A percentile compares a stretch with the other conserved stretches of the same genome.
These are phyloP conservation scores for Eulithis testata DNA, from an alignment of 2,888 invertebrate species.

Conservation along the genomic window DNA sequence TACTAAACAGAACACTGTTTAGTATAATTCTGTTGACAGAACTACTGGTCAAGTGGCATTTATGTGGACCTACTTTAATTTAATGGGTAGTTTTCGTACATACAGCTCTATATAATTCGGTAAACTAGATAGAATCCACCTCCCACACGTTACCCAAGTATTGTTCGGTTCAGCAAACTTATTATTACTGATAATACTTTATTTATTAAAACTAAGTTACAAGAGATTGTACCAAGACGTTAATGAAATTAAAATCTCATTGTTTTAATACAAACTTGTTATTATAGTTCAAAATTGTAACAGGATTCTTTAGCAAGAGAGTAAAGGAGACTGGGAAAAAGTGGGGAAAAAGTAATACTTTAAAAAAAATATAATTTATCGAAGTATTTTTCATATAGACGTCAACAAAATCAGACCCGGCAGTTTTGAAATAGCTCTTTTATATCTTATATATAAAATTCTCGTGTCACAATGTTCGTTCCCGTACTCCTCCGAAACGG, in stretches of 20 bases:
- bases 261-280: conserved; percentile 27
- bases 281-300: background rate
- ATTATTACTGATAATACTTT: conserved; percentile 53
- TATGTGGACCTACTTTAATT: too few species aligned
- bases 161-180: conserved; percentile 51
- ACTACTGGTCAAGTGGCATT: too few species aligned
- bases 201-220: conserved; percentile 45
- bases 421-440: too few species aligned
- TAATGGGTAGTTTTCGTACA: conserved; percentile 1
- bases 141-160: conserved; percentile 50
- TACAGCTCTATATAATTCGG: conserved; percentile 46
- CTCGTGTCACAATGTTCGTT: too few species aligned
- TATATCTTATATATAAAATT: too few species aligned
- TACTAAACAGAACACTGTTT: too few species aligned
- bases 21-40: too few species aligned
- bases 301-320: background rate
- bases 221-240: conserved; percentile 40
- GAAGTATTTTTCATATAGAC: too few species aligned
- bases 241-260: conserved; percentile 47
- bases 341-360: background rate
- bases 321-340: background rate
- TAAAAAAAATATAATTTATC: too few species aligned
- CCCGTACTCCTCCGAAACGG: too few species aligned
- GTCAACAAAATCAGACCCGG: too few species aligned
- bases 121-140: conserved; percentile 44